Base-by-base conservation (phyloP, 1,140 invertebrate species). In the Hylyphantes graminicola region DNA sequence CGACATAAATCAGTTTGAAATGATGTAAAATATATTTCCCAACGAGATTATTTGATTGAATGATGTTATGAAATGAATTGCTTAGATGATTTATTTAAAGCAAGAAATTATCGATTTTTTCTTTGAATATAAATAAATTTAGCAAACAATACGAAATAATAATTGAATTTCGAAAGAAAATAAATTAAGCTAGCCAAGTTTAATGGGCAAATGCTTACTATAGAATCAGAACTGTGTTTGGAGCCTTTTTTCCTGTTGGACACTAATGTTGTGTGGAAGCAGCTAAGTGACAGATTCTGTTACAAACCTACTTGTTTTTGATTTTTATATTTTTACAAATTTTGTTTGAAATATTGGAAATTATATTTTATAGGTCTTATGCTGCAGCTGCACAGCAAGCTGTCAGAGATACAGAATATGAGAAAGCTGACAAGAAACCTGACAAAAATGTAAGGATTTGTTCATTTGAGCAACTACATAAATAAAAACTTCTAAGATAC, bases 351-450 rank as follows among this genome's bases (percentile, higher is more conserved):
- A 13, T 15, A 75, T 59, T 0, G 9, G 35, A 12, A 15, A 15
- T 19, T 54, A 21, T 54, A 21, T 15, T 78, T 78, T 80, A n/a
- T 19, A 81, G 79, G 50, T 51, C 12, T 17, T 73, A 63, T 73
- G 79, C 79, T 21, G 68, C 78, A 61, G 68, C 55, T 73, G 79
- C 79, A n/a, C 67, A 72, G 64, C n/a, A 48, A 59, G 79, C 79
- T 35, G 19, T 73, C 35, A 81, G 63, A 53, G 79, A 81, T 64
- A 55, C 67, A 17, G 79, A 81, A 15, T 35, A 73, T 12, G 68
- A 59, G 15, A 81, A 81, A 81, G 54, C 2, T 54, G 79, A 81
- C 51, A 81, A 64, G 48, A 72, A 55, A 63, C 12, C 1, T 54
- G 54, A 77, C 11, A 77, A 67, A 68, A 78, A 67, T 67, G 64